phyloP scores from a whole-genome alignment of 1,140 invertebrate species.

The Argopecten irradians region DNA sequence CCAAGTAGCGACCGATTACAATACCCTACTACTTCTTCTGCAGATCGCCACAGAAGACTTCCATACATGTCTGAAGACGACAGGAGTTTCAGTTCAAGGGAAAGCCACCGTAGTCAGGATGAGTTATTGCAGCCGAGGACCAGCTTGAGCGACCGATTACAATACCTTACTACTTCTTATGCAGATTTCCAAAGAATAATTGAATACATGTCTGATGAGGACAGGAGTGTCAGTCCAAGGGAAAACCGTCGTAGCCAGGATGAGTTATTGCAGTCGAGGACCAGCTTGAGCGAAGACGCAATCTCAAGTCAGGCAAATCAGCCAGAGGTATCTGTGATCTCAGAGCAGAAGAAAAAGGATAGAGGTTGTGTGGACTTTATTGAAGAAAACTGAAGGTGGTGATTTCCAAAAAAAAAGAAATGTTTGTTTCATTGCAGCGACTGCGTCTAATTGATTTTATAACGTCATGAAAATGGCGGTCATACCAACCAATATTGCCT shows the following conservation, averaged over 20 bases:
- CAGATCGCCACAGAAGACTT: background rate
- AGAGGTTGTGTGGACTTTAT: background rate
- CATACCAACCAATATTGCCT: no score
- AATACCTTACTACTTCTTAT: background rate
- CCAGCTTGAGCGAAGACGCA: background rate
- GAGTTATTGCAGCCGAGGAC: background rate
- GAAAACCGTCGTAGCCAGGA: no score
- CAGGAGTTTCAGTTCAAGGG: no score
- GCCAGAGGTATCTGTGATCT: background rate
- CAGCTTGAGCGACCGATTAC: background rate
- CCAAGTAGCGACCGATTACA: background rate
- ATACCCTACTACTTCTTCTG: background rate
- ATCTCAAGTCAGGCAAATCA: no score
- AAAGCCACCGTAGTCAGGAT: no score
- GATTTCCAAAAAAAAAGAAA: no score
- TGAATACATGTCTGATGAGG: background rate
- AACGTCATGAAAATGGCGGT: no score
- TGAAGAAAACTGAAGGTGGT: no score
- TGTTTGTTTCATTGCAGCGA: no score
- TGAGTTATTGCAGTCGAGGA: background rate
- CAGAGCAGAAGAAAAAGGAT: constrained; percentile 7
- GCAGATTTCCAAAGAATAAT: background rate
- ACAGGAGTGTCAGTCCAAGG: no score
- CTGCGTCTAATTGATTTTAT: no score
- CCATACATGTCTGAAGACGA: background rate